Evolutionary conservation across 1,140 invertebrate genomes (phyloP), one percentile per base, ranked within the genome.

Genomic region (Druon quercuslanigerum): DNA sequence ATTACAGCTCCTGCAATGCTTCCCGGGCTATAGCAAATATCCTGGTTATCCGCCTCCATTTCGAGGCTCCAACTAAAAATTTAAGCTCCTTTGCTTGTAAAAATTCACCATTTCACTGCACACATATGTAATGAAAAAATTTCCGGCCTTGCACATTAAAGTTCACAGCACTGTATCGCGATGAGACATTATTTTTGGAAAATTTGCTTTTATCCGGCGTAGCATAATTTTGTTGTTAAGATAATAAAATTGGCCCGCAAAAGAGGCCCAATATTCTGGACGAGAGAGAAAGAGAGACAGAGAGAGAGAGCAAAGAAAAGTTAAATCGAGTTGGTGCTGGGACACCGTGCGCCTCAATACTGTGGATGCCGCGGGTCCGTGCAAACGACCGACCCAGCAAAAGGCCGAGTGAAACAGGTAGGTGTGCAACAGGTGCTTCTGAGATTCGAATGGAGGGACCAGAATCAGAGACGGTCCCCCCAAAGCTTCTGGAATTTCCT

Each of bases 1-100:
- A 93, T 86, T 40, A 93, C 92, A 77, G 93, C 92, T 20, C 92
- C 93, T 76, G 91, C 92, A 54, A 94, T 86, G 79, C 91, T 92
- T 17, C 91, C 92, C 50, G 90, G 83, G 20, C 87, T 86, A 82
- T 91, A 93, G 82, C 92, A 92, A 74, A 78, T 78, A 52, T 81
- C 81, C 40, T 79, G 79, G 72, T 83, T 83, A 76, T 81, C 81
- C 74, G 72, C 77, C 51, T 81, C 77, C 80, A 85, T 83, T 54
- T 76, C 79, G 76, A 79, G 60, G 50, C 52, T 72, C 66, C 57
- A 72, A 50, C 73, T 71, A n/a, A 50, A 40, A 70, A 74, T 78
- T 84, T 83, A 79, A 85, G 80, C 75, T 80, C 76, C 80, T 75
- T 81, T 75, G 73, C 77, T 80, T 71, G 74, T 75, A 46, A 79